Evolutionary conservation across 2,888 invertebrate genomes (phyloP).

Genomic region (Pharmacophagus antenor): DNA sequence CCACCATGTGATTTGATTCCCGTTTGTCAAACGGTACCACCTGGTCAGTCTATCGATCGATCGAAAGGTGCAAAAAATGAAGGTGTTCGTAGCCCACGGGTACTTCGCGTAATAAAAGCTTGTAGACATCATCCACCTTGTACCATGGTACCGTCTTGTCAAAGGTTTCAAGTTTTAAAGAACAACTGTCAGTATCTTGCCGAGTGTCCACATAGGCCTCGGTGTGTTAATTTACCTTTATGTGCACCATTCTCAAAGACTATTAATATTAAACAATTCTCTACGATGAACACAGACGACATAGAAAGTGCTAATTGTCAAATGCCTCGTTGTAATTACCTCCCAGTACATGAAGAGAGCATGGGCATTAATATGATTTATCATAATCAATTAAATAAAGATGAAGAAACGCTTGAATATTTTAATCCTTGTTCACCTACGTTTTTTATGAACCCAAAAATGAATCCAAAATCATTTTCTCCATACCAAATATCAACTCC

Average conservation of each 20-base stretch:
- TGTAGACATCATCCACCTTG: constrained; percentile 73
- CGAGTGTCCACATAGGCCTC: constrained; percentile 66
- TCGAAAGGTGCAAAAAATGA: constrained; percentile 44
- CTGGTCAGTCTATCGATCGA: constrained; percentile 35
- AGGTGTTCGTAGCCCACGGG: constrained; percentile 42
- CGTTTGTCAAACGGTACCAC: constrained; percentile 60
- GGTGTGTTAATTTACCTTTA: constrained; percentile 67
- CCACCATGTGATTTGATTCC: constrained; percentile 65
- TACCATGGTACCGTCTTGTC: constrained; percentile 70
- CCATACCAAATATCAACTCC: constrained; percentile 41
- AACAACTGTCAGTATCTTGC: constrained; percentile 67
- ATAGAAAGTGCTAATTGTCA: constrained; percentile 42
- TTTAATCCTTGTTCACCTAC: constrained; percentile 42
- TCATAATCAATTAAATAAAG: constrained; percentile 41
- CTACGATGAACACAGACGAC: constrained; percentile 36
- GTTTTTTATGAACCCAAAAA: constrained; percentile 45
- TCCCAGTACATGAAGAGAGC: constrained; percentile 47
- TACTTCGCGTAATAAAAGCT: constrained; percentile 67
- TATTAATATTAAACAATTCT: constrained; percentile 50
- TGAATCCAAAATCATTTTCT: constrained; percentile 38
- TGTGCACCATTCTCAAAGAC: constrained; percentile 62
- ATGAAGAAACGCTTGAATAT: constrained; percentile 49
- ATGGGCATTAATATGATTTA: constrained; percentile 42
- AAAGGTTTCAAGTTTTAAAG: constrained; percentile 59
- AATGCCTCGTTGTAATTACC: constrained; percentile 47